These are phyloP conservation scores for Aldabrachelys gigantea DNA, from an alignment of 2,113 vertebrate genomes.

Conservation along the genomic window DNA sequence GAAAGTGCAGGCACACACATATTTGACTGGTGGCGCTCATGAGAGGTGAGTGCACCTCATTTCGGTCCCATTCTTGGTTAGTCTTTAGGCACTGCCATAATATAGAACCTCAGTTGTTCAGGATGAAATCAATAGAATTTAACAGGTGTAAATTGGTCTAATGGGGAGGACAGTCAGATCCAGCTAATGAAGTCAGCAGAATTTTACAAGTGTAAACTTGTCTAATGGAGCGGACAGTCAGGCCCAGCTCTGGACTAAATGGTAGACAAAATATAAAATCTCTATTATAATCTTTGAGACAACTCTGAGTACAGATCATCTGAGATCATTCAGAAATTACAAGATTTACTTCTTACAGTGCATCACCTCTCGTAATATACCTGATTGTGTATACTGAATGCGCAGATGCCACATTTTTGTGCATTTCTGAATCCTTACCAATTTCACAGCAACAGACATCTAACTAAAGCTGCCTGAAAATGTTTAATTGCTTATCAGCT, in stretches of 20 bases:
- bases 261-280: background rate
- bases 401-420: background rate
- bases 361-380: background rate
- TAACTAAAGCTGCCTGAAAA: background rate
- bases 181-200: constrained; percentile 35
- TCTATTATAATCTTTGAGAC: background rate
- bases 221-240: constrained; percentile 48
- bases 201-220: constrained; percentile 38
- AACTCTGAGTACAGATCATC: background rate
- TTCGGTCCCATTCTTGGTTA: background rate
- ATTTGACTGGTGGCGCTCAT: no score
- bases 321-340: constrained; percentile 11
- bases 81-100: background rate
- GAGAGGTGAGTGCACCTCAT: no score
- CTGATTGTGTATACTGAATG: background rate
- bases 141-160: constrained; percentile 19
- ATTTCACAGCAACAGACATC: background rate
- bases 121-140: constrained; percentile 37
- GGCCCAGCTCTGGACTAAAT: background rate
- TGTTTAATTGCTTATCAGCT: background rate
- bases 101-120: background rate
- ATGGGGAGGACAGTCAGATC: constrained; percentile 46
- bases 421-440: background rate
- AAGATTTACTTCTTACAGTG: background rate
- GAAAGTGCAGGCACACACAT: no score